Evolutionary conservation across 2,113 vertebrate genomes (phyloP).

Genomic region (Brachionichthys hirsutus): DNA sequence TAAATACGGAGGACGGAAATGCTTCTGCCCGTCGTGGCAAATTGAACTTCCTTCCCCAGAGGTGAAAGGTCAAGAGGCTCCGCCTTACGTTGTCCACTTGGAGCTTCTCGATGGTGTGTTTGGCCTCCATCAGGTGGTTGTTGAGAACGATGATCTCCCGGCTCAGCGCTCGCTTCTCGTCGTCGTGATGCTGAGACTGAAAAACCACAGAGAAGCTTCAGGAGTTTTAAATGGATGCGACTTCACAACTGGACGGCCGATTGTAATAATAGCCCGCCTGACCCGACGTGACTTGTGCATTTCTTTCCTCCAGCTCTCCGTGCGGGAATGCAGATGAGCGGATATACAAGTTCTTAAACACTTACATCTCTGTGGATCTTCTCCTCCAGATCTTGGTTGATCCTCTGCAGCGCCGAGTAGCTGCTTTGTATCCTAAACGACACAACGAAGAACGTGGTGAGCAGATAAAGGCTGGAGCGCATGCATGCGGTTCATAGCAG

Average conservation of each 20-base stretch:
- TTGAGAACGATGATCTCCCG: constrained; percentile 96
- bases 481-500: background rate
- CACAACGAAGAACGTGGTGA: constrained; percentile 37
- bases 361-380: constrained; percentile 87
- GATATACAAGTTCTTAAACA: constrained; percentile 8
- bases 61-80: constrained; percentile 12
- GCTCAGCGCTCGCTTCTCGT: constrained; percentile 94
- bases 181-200: constrained; percentile 94
- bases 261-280: constrained; percentile 51
- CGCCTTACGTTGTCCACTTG: constrained; percentile 96
- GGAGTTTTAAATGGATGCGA: too few relatives aligned
- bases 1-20: too few relatives aligned
- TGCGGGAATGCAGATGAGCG: too few relatives aligned
- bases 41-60: background rate
- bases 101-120: constrained; percentile 96
- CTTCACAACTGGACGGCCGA: constrained; percentile 66
- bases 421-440: constrained; percentile 91
- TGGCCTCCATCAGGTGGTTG: constrained; percentile 96
- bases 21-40: too few relatives aligned
- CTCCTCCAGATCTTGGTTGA: constrained; percentile 97
- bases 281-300: constrained; percentile 23
- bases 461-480: constrained; percentile 10
- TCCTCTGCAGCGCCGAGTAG: constrained; percentile 94
- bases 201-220: background rate
- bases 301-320: background rate